Evolutionary conservation across 2,113 vertebrate genomes (phyloP).

Genomic region (Turnix velox): DNA sequence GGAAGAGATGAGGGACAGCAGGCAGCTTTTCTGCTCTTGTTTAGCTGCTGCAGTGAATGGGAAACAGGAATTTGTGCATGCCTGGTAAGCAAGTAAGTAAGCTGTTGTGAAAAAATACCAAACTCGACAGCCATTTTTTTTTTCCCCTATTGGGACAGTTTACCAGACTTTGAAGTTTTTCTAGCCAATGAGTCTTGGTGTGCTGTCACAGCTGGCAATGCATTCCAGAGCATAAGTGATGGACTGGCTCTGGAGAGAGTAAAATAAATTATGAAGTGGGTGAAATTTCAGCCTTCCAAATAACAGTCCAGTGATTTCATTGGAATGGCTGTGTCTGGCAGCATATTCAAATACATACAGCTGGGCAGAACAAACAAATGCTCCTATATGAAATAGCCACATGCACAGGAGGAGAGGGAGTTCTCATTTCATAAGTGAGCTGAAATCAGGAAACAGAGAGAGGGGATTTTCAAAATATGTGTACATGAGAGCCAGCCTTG

Average conservation of each 20-base stretch:
- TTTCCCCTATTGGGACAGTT: background rate
- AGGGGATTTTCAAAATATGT: background rate
- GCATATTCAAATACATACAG: background rate
- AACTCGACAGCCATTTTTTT: background rate
- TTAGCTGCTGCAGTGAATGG: background rate
- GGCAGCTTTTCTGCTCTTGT: background rate
- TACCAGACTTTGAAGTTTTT: conserved; percentile 16
- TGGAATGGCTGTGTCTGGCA: conserved; percentile 58
- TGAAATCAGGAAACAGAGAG: accelerated
- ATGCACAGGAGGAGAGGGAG: background rate
- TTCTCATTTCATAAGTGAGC: background rate
- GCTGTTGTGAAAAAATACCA: conserved; percentile 1
- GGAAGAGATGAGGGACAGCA: background rate
- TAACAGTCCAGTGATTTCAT: conserved; percentile 58
- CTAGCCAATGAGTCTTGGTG: background rate
- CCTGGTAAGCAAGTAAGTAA: background rate
- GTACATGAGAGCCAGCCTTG: background rate
- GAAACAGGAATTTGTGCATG: background rate
- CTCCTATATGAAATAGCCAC: background rate
- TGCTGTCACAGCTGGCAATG: conserved; percentile 45
- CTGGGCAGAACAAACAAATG: conserved; percentile 3
- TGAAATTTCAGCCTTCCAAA: conserved; percentile 55
- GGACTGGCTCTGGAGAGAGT: conserved; percentile 23
- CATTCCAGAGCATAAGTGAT: conserved; percentile 47
- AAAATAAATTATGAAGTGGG: conserved; percentile 49